A percentile compares a stretch with the other conserved stretches of the same genome.
These are phyloP conservation scores for Latrodectus elegans DNA, from an alignment of 2,888 invertebrate species.

Conservation along the genomic window DNA sequence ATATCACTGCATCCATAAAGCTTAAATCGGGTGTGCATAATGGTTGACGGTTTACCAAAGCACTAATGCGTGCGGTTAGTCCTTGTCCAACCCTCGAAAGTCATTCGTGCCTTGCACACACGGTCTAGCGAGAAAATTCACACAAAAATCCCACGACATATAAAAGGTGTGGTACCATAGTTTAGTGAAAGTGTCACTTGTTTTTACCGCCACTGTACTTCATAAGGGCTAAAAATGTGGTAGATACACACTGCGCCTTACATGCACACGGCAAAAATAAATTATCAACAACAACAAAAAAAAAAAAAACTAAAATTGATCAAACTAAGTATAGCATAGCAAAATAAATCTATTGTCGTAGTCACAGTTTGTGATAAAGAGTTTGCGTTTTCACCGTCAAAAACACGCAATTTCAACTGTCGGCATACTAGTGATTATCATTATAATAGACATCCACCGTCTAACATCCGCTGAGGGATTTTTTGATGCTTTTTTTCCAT, in stretches of 20 bases:
- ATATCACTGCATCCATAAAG: too few relatives aligned
- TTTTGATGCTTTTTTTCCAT: constrained; percentile 15
- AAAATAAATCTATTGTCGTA: constrained; percentile 32
- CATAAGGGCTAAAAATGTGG: neutral
- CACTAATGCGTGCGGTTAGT: neutral
- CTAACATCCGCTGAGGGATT: constrained; percentile 11
- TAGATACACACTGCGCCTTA: neutral
- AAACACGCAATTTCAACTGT: constrained; percentile 10
- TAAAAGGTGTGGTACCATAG: constrained; percentile 32
- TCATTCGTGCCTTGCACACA: constrained; percentile 22
- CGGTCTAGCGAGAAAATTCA: constrained; percentile 10
- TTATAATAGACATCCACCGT: constrained; percentile 37
- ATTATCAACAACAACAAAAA: neutral
- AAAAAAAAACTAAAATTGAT: constrained; percentile 7
- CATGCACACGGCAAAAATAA: neutral
- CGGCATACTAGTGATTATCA: constrained; percentile 8
- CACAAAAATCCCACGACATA: constrained; percentile 34
- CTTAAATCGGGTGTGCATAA: too few relatives aligned
- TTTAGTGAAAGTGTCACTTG: constrained; percentile 30
- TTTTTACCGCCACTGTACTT: neutral
- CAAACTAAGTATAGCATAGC: constrained; percentile 12
- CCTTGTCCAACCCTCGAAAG: neutral
- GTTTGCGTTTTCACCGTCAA: constrained; percentile 15
- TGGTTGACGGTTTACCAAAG: neutral
- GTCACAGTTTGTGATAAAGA: constrained; percentile 21